Conservation (phyloP, 2,888 invertebrate species). For the Cantharis rufa region DNA sequence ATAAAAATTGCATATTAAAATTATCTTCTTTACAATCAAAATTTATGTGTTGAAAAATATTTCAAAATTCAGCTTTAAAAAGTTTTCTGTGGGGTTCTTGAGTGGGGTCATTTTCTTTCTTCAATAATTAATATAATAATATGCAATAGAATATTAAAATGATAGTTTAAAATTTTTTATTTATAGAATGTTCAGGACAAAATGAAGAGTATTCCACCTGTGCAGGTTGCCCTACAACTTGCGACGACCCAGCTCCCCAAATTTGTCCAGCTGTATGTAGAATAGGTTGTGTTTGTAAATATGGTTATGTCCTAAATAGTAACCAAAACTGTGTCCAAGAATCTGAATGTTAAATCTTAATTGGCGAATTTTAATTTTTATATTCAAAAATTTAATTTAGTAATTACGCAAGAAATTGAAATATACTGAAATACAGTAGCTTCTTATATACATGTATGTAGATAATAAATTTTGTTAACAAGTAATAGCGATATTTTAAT, state of each 20-base stretch:
- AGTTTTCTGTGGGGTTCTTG: too few relatives aligned
- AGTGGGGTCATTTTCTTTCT: too few relatives aligned
- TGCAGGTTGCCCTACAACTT: background rate
- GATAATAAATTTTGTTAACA: too few relatives aligned
- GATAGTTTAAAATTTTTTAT: background rate
- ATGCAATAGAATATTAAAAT: too few relatives aligned
- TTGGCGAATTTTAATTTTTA: background rate
- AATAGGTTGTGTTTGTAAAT: background rate
- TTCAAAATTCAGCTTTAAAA: too few relatives aligned
- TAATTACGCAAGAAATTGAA: background rate
- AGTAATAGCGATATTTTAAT: too few relatives aligned
- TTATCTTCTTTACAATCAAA: too few relatives aligned
- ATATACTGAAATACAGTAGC: too few relatives aligned
- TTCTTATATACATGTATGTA: too few relatives aligned
- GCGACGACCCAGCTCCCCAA: background rate
- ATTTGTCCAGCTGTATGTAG: background rate
- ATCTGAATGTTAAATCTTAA: background rate
- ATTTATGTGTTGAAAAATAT: too few relatives aligned
- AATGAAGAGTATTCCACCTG: background rate
- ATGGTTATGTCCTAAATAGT: background rate
- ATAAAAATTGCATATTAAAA: too few relatives aligned
- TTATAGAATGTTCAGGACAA: background rate
- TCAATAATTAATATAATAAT: too few relatives aligned
- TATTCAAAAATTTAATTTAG: background rate
- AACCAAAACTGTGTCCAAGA: background rate